These are phyloP conservation scores for Spinibarbus caldwelli DNA, from an alignment of 2,797 vertebrate species.

Conservation along the genomic window DNA sequence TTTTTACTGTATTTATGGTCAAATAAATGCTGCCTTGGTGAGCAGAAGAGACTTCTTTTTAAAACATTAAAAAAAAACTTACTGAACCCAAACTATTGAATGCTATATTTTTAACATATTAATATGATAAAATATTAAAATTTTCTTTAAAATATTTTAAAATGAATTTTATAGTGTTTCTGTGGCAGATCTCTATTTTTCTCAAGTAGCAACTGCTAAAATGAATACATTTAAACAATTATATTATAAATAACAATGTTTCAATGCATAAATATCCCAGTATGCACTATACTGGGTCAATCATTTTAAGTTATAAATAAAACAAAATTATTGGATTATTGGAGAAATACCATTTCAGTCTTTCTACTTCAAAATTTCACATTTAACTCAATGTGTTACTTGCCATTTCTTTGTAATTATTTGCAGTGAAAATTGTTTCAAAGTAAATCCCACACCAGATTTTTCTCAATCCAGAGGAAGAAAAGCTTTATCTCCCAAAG, in stretches of 20 bases:
- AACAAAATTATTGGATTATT: background rate
- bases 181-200: background rate
- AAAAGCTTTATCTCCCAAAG: background rate
- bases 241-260: background rate
- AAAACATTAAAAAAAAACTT: no score
- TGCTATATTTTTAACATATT: background rate
- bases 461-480: background rate
- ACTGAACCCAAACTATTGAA: background rate
- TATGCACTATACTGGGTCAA: no score
- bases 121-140: no score
- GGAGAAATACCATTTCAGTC: background rate
- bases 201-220: background rate
- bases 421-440: no score
- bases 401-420: background rate
- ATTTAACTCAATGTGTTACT: background rate
- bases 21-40: background rate
- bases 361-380: background rate
- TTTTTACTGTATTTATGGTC: background rate
- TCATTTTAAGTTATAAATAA: background rate
- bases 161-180: background rate
- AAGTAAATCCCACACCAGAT: background rate
- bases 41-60: no score
- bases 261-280: no score
- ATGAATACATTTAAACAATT: background rate
- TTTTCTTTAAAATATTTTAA: background rate